Evolutionary conservation across 2,888 invertebrate genomes (phyloP).

Genomic region (Diplazon laetatorius): DNA sequence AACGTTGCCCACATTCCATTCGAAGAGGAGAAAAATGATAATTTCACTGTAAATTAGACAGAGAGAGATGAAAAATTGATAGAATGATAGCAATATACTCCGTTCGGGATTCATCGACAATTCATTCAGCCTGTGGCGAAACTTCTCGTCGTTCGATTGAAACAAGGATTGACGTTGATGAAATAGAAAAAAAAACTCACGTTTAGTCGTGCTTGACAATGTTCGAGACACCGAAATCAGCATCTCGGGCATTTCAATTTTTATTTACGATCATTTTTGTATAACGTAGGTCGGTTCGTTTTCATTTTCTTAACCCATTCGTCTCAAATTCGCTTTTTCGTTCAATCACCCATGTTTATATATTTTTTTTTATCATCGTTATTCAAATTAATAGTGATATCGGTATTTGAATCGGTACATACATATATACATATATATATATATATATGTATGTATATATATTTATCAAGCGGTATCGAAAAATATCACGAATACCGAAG

Average conservation of each 20-base stretch:
- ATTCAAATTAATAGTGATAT: constrained; percentile 57
- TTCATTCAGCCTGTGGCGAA: no score
- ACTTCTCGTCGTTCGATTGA: no score
- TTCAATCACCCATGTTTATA: constrained; percentile 50
- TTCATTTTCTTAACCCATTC: constrained; percentile 56
- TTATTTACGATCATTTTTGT: constrained; percentile 72
- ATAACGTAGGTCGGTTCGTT: constrained; percentile 69
- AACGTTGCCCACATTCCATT: no score
- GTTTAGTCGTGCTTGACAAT: constrained; percentile 67
- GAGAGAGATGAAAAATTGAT: no score
- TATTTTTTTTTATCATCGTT: constrained; percentile 61
- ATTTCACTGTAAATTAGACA: no score
- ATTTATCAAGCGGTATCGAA: constrained; percentile 70
- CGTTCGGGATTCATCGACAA: no score
- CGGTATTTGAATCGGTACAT: constrained; percentile 62
- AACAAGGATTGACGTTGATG: constrained; percentile 7
- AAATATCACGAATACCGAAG: constrained; percentile 74
- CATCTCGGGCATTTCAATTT: constrained; percentile 72
- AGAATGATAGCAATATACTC: no score
- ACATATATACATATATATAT: constrained; percentile 62
- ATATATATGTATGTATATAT: constrained; percentile 67
- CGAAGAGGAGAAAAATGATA: no score
- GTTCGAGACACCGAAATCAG: constrained; percentile 55
- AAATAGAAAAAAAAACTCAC: constrained; percentile 17
- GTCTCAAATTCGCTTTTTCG: constrained; percentile 54